Conservation (phyloP, 2,113 vertebrate species). For the Percina caprodes region DNA sequence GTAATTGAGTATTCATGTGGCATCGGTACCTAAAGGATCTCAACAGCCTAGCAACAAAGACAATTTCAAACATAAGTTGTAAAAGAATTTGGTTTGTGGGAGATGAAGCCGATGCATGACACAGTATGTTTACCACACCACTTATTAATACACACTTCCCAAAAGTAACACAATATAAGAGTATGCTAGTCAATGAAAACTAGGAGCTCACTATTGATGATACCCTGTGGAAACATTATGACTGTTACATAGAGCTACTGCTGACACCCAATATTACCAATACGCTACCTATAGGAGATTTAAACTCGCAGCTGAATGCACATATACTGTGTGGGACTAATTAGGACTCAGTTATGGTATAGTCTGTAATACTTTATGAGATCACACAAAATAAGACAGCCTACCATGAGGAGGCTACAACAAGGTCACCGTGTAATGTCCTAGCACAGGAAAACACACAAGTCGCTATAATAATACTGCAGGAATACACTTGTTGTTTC, state of each 20-base stretch:
- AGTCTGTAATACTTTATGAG: too few relatives aligned
- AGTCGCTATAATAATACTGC: not conserved
- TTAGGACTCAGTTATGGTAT: not conserved
- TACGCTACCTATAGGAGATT: not conserved
- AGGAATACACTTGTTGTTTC: not conserved
- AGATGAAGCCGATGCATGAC: not conserved
- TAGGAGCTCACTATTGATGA: not conserved
- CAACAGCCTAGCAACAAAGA: not conserved
- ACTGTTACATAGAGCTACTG: not conserved
- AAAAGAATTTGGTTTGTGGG: not conserved
- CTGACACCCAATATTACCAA: not conserved
- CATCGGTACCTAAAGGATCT: not conserved
- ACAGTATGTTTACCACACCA: not conserved
- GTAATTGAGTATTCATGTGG: not conserved
- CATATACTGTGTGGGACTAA: not conserved
- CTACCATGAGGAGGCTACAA: not conserved
- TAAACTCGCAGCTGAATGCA: not conserved
- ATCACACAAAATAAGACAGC: not conserved
- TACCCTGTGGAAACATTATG: not conserved
- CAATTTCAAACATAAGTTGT: not conserved
- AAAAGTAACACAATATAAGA: not conserved
- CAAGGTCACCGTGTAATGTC: constrained; percentile 44
- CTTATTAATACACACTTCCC: not conserved
- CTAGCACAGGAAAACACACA: not conserved
- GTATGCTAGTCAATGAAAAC: not conserved